These are phyloP conservation scores for Psilopogon haemacephalus DNA, from an alignment of 2,113 vertebrate species.

Conservation along the genomic window DNA sequence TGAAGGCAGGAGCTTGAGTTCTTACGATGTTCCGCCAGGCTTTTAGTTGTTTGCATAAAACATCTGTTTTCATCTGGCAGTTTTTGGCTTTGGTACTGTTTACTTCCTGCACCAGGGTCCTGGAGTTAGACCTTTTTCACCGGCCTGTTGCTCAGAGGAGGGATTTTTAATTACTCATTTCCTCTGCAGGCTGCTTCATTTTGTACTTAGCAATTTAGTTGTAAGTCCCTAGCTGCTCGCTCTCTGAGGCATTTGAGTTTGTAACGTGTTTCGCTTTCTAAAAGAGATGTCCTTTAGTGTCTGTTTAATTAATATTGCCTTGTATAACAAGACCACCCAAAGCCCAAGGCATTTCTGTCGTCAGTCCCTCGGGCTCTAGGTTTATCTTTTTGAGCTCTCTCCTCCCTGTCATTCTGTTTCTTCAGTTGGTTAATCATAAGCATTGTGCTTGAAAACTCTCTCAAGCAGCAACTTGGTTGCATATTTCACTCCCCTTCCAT, in stretches of 20 bases:
- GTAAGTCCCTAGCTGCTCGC: neutral
- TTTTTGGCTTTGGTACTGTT: neutral
- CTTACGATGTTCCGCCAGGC: neutral
- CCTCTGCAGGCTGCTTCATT: constrained; percentile 65
- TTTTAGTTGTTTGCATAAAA: neutral
- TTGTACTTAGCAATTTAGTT: constrained; percentile 59
- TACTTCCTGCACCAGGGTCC: constrained; percentile 10
- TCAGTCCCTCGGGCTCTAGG: neutral
- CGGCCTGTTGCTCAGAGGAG: constrained; percentile 27
- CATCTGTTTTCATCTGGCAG: constrained; percentile 8
- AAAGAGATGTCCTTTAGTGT: constrained; percentile 27
- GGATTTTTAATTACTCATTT: constrained; percentile 66
- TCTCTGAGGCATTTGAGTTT: constrained; percentile 33
- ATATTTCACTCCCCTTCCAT: neutral
- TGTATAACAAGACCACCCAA: constrained; percentile 49
- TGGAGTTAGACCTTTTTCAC: neutral
- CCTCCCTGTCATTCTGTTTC: constrained; percentile 1
- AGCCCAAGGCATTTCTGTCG: constrained; percentile 7
- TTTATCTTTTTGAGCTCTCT: neutral
- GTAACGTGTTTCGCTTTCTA: constrained; percentile 31
- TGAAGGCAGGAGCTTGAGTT: neutral
- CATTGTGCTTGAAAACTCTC: neutral
- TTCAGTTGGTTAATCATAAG: constrained; percentile 41
- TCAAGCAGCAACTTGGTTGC: neutral
- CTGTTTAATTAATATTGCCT: constrained; percentile 51